Evolutionary conservation across 2,797 vertebrate genomes (phyloP).

Genomic region (Sebastes aleutianus): DNA sequence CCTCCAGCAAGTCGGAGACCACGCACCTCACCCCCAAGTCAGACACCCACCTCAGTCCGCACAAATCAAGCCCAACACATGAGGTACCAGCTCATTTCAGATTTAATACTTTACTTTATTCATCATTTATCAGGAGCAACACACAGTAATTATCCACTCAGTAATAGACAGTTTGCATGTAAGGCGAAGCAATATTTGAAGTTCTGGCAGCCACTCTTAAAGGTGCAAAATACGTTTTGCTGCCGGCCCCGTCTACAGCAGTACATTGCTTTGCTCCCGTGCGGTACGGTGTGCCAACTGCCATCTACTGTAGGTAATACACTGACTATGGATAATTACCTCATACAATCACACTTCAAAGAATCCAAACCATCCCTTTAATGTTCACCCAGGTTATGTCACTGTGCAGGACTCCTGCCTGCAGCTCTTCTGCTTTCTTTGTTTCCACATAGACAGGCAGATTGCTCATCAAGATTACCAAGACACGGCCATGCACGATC

Average conservation of each 20-base stretch:
- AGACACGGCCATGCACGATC: conserved; percentile 27
- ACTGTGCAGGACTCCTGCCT: not conserved
- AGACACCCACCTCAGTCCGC: conserved; percentile 87
- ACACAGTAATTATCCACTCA: not conserved
- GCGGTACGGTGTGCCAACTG: not conserved
- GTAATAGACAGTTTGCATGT: not conserved
- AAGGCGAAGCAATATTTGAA: not conserved
- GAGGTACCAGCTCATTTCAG: conserved; percentile 81
- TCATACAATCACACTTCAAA: not conserved
- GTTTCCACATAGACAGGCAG: conserved; percentile 26
- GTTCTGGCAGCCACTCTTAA: not conserved
- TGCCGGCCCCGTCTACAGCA: accelerated
- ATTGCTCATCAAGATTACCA: conserved; percentile 64
- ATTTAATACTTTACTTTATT: not conserved
- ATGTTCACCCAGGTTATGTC: not conserved
- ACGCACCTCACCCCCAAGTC: conserved; percentile 83
- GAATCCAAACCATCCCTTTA: not conserved
- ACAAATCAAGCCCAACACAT: conserved; percentile 92
- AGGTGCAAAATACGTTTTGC: not conserved
- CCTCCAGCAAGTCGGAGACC: conserved; percentile 90
- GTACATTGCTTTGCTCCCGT: not conserved
- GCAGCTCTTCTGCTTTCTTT: conserved; percentile 15
- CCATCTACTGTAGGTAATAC: not conserved
- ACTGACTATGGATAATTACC: not conserved
- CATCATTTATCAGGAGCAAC: not conserved